Evolutionary conservation across 2,113 vertebrate genomes (phyloP).

Genomic region (Jaculus jaculus): DNA sequence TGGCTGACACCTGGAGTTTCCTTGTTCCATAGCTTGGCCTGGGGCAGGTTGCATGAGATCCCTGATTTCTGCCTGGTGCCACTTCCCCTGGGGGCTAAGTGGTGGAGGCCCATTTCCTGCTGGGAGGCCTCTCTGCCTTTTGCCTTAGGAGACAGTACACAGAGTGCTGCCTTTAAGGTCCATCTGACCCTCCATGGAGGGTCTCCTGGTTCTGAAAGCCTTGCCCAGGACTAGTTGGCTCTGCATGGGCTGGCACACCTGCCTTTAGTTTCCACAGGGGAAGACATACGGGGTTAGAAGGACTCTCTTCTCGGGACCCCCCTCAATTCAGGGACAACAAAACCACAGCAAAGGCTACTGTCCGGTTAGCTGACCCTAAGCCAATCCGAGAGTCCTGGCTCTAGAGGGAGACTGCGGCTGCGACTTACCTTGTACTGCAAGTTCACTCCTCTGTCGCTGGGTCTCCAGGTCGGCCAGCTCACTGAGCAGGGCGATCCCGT

Average conservation of each 20-base stretch:
- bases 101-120: accelerated
- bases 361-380: background rate
- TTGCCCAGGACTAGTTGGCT: background rate
- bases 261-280: background rate
- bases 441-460: conserved; percentile 82
- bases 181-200: background rate
- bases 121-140: background rate
- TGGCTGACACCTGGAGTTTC: no score
- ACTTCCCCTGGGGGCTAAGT: background rate
- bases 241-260: background rate
- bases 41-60: background rate
- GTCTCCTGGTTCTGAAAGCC: background rate
- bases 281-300: accelerated
- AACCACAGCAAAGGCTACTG: background rate
- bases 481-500: conserved; percentile 95
- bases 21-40: accelerated
- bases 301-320: background rate
- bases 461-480: conserved; percentile 94
- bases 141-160: background rate
- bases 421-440: conserved; percentile 84
- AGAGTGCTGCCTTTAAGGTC: no score
- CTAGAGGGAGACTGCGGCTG: background rate
- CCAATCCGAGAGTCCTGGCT: background rate
- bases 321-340: conserved; percentile 31
- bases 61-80: background rate